Base-by-base conservation (phyloP, 2,888 invertebrate genomes). In the Lamproptera curius region DNA sequence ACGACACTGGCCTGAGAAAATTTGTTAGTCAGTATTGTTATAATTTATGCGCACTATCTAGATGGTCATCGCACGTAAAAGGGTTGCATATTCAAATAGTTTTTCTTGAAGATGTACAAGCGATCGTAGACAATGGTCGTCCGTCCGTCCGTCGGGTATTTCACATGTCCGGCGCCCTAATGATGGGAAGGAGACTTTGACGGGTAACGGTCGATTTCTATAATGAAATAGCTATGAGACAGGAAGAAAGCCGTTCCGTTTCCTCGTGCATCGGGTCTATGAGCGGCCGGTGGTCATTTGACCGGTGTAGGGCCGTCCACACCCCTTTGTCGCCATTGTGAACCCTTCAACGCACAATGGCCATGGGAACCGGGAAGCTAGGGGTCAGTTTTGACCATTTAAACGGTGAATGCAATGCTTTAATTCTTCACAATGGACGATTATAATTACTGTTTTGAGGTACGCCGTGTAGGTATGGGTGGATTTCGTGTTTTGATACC, bases 241-340 rank as follows among this genome's bases (percentile, higher is more conserved):
- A 56, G 59, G 61, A 81, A 79, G 83, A 79, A 81, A 82, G 81
- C 70, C 67, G 66, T 71, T 70, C 72, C 76, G 73, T 82, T 84
- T 85, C 85, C 79, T 81, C 59, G 74, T 69, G 70, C 73, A 70
- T 77, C 76, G 67, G 72, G 70, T 70, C 78, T 77, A 75, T 75
- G 75, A 70, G 70, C 71, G 73, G 76, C 44, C 56, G 65, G 65
- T 82, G 81, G 79, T 79, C 86, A 86, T 86, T 85, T 86, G 86
- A 82, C 85, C 85, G 82, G 84, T 77, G 76, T 60, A 64, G 79
- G 82, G 79, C 83, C 85, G 85, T 87, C 86, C 77, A 76, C 86
- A 86, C 86, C 81, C 82, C 65, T 80, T 87, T 87, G 79, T 85
- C 67, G 46, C 48, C 61, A 72, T 85, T 85, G 84, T 84, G 61